Evolutionary conservation across 2,797 vertebrate species (phyloP), one percentile per base, ranked within the genome.

Genomic region (Neopelma chrysocephalum): DNA sequence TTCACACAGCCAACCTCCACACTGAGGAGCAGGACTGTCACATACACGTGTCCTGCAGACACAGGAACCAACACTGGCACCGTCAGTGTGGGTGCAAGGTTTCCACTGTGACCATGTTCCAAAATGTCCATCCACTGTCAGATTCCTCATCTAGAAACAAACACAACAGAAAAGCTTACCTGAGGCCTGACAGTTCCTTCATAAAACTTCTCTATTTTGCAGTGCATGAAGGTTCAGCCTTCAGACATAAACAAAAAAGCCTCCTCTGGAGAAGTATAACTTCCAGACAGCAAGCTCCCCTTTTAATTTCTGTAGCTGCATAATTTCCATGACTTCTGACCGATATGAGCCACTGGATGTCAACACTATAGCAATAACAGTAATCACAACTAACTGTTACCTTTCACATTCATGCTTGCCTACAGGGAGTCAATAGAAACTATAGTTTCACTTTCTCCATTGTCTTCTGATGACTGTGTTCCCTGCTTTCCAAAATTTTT

Each of bases 91-190:
- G 3, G 98, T 98, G 57, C 99, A 99, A 18, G 97, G 90, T 10
- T 97, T 98, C 99, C 99, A 99, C 10, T 98, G 97, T 0, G 99
- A 99, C 99, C 99, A 99, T 0, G 95, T 40, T 5, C 99, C 98
- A 42, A 99, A 99, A 78, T 97, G 98, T 50, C 99, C 99, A 58
- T 99, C 99, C 79, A 99, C 98, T 0, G 99, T 99, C 97, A 99
- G 98, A 57, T 99, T 99, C 92, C 98, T 98, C n/a, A 98, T 98
- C 99, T 99, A 94, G 82, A 91, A 95, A 75, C 16, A 84, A 97
- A 86, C 15, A 71, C 32, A 91, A 81, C n/a, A 88, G 36, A 66
- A 86, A 68, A 36, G 43, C 15, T 82, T 62, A 77, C 9, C 40
- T 43, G 26, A 65, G 21, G 23, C 32, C 56, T 42, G 29, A 53